Percentiles rank a stretch among this genome's conserved stretches.
phyloP scores from a whole-genome alignment of 2,888 invertebrate species.

The Autographa pulchrina region DNA sequence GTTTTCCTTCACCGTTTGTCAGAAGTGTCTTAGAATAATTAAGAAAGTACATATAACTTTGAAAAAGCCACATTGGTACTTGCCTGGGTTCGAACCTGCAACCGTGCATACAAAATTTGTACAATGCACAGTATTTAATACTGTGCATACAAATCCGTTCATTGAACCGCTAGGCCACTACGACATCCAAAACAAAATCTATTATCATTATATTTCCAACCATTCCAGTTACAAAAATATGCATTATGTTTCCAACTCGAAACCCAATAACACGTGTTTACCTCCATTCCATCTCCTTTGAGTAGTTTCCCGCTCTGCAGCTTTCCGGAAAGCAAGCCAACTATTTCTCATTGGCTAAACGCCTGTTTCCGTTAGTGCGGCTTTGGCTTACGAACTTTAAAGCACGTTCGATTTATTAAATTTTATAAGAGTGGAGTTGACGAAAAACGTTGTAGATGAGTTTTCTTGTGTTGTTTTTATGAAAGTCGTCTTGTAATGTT shows the following conservation, averaged over 20 bases:
- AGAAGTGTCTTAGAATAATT: too few relatives aligned
- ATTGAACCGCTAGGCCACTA: too few relatives aligned
- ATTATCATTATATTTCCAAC: background rate
- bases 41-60: too few relatives aligned
- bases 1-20: too few relatives aligned
- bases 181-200: background rate
- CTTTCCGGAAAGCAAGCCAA: conserved; percentile 28
- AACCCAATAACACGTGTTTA: conserved; percentile 17
- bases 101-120: too few relatives aligned
- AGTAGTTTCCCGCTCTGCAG: conserved; percentile 31
- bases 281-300: conserved; percentile 23
- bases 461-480: background rate
- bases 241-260: conserved; percentile 24
- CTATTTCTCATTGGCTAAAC: conserved; percentile 56
- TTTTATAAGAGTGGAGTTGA: conserved; percentile 28
- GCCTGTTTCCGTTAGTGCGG: conserved; percentile 50
- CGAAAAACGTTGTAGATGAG: background rate
- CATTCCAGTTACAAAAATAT: background rate
- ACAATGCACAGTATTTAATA: too few relatives aligned
- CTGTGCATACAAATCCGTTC: too few relatives aligned
- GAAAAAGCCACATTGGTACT: too few relatives aligned
- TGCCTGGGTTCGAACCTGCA: too few relatives aligned
- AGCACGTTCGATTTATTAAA: conserved; percentile 46
- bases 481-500: background rate
- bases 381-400: conserved; percentile 52